Conservation (phyloP, 2,888 invertebrate species). For the Pandemis cinnamomeana region DNA sequence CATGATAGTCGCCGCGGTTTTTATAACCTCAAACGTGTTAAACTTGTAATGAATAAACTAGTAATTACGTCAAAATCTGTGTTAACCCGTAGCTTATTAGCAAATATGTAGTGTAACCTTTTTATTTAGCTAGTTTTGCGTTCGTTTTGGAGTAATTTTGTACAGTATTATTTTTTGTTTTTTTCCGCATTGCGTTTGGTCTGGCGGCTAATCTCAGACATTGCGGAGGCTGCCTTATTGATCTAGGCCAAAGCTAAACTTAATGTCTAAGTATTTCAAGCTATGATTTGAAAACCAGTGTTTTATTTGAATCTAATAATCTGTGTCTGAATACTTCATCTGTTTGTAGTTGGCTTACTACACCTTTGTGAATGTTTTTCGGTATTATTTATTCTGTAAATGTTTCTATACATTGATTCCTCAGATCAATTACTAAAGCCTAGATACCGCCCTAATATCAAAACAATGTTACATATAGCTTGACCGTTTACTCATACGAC, state of each 20-base stretch:
- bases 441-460: too few relatives aligned
- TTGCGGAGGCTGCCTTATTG: slow-evolving; percentile 32
- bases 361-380: too few relatives aligned
- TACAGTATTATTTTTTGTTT: not conserved
- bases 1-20: slow-evolving; percentile 53
- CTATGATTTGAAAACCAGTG: not conserved
- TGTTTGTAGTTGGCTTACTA: too few relatives aligned
- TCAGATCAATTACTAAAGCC: too few relatives aligned
- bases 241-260: slow-evolving; percentile 10
- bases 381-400: too few relatives aligned
- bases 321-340: too few relatives aligned
- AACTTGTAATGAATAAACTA: slow-evolving; percentile 6
- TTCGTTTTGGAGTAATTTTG: not conserved
- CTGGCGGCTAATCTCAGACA: slow-evolving; percentile 8
- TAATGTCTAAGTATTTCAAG: not conserved
- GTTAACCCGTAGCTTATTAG: not conserved
- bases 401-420: too few relatives aligned
- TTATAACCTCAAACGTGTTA: slow-evolving; percentile 67
- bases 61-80: not conserved
- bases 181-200: slow-evolving; percentile 58
- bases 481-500: too few relatives aligned
- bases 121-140: not conserved
- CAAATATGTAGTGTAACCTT: not conserved
- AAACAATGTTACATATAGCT: too few relatives aligned
- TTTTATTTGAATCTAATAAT: not conserved